Percentiles rank a stretch among this genome's conserved stretches.
Evolutionary conservation across 2,113 vertebrate species (phyloP).

Genomic region (Dinomys branickii): DNA sequence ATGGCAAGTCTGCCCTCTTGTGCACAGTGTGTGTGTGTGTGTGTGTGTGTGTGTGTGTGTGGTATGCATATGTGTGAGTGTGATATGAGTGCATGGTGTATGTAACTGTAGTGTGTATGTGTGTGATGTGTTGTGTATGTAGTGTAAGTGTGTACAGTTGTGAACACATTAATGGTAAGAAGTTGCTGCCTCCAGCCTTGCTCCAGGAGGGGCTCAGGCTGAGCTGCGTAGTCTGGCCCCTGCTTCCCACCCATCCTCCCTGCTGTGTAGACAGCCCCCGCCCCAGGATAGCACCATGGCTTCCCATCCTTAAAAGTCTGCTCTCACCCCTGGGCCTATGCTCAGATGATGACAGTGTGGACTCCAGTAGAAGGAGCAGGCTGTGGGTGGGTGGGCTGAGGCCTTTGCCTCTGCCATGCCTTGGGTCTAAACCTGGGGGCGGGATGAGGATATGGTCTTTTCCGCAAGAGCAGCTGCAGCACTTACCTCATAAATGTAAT

Average conservation of each 20-base stretch:
- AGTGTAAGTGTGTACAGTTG: background rate
- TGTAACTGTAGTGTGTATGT: background rate
- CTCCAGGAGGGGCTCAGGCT: background rate
- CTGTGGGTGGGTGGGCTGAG: background rate
- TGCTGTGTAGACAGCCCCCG: background rate
- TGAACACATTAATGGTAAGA: background rate
- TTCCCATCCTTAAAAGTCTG: background rate
- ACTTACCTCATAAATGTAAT: slow-evolving; percentile 98
- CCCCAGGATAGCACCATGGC: background rate
- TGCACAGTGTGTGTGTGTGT: background rate
- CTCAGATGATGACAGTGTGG: rapidly evolving
- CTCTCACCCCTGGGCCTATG: background rate
- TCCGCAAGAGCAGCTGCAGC: background rate
- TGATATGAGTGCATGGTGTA: background rate
- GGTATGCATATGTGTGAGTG: background rate
- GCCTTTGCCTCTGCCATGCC: rapidly evolving
- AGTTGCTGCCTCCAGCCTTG: background rate
- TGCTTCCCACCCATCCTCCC: no score
- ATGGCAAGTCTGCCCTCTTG: no score
- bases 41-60: background rate
- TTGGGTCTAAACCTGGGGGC: background rate
- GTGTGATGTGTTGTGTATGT: background rate
- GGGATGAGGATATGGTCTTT: background rate
- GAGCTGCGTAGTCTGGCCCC: background rate
- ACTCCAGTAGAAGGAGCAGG: background rate